These are phyloP conservation scores for Leptonema lineaticorne DNA, from an alignment of 1,140 invertebrate genomes.

Conservation along the genomic window DNA sequence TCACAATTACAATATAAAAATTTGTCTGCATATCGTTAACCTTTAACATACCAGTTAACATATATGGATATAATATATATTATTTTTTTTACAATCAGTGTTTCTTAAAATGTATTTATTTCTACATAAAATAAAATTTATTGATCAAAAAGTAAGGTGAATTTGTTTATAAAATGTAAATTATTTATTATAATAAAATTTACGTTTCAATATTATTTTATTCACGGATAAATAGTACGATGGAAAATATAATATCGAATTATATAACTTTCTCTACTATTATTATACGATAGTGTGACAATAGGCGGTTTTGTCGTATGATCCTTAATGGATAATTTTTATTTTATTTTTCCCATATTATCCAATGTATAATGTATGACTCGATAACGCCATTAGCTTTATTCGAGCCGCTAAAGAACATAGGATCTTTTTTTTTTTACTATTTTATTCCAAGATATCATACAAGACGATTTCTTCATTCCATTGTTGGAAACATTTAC, in stretches of 20 bases:
- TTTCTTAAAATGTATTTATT: not conserved
- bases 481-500: not conserved
- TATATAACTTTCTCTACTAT: conserved; percentile 12
- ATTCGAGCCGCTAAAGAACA: not conserved
- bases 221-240: too few relatives aligned
- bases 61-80: not conserved
- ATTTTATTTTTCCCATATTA: not conserved
- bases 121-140: not conserved
- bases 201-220: too few relatives aligned
- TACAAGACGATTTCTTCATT: not conserved
- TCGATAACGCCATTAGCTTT: conserved; percentile 4
- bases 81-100: not conserved
- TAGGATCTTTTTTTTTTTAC: not conserved
- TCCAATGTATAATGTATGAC: not conserved
- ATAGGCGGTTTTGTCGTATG: conserved; percentile 2
- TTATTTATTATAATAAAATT: too few relatives aligned
- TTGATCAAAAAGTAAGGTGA: too few relatives aligned
- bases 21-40: not conserved
- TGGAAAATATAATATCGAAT: conserved; percentile 1
- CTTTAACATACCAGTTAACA: too few relatives aligned
- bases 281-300: conserved; percentile 1
- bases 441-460: not conserved
- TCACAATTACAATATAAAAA: not conserved
- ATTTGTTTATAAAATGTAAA: too few relatives aligned
- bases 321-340: conserved; percentile 1